phyloP scores from a whole-genome alignment of 2,113 vertebrate genomes.

The Irena cyanogastra region DNA sequence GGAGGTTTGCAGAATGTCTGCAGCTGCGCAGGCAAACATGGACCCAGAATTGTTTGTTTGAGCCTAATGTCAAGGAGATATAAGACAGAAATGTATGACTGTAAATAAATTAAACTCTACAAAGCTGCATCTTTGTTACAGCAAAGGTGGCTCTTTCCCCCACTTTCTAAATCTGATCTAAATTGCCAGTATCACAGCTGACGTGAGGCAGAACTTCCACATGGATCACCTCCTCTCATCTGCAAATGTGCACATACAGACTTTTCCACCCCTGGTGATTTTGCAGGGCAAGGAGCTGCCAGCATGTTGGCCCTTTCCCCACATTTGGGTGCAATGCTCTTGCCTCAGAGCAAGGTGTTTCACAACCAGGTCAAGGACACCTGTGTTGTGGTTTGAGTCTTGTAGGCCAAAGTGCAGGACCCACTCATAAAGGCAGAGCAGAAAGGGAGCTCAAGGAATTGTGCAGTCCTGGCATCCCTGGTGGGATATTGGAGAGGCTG shows the following conservation, averaged over 20 bases:
- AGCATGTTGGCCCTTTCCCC: fast-evolving
- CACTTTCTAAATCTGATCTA: background rate
- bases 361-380: background rate
- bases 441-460: background rate
- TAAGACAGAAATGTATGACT: background rate
- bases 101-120: background rate
- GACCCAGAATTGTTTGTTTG: background rate
- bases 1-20: background rate
- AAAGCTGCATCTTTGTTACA: background rate
- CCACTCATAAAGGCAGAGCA: background rate
- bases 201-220: background rate
- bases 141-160: background rate
- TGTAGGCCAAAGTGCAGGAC: background rate
- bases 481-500: background rate
- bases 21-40: background rate
- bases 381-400: background rate
- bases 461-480: background rate
- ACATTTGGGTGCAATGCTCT: fast-evolving
- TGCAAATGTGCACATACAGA: background rate
- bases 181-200: background rate
- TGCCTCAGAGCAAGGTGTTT: background rate
- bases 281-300: background rate
- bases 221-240: background rate
- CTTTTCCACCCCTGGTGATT: background rate
- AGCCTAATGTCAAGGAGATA: background rate